Percentiles rank a stretch among this genome's conserved stretches.
phyloP scores from a whole-genome alignment of 2,797 vertebrate genomes.

The Pipistrellus nathusii region DNA sequence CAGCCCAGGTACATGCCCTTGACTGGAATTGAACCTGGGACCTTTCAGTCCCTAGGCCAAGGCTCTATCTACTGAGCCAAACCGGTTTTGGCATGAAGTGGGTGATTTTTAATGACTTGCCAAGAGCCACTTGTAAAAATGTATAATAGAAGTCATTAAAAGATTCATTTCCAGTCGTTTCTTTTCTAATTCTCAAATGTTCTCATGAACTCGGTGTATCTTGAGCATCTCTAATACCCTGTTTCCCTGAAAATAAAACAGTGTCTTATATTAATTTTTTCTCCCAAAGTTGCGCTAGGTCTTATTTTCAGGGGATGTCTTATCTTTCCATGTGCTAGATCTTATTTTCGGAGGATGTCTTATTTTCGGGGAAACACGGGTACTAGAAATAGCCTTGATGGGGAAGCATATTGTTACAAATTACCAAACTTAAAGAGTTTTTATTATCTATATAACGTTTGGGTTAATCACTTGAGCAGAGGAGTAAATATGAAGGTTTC shows the following conservation, averaged over 20 bases:
- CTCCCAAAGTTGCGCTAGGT: too few species aligned
- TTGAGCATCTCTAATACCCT: background rate
- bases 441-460: background rate
- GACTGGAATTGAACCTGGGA: too few species aligned
- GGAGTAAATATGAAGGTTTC: background rate
- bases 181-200: background rate
- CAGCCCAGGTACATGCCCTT: too few species aligned
- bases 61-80: too few species aligned
- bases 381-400: background rate
- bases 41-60: too few species aligned
- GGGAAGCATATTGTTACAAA: background rate
- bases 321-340: too few species aligned
- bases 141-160: background rate
- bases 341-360: too few species aligned
- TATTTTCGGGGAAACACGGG: too few species aligned
- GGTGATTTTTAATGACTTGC: constrained; percentile 25
- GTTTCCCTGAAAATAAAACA: too few species aligned
- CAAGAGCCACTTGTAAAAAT: constrained; percentile 3
- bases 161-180: background rate
- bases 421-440: background rate
- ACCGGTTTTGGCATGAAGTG: background rate
- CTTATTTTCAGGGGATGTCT: too few species aligned
- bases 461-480: background rate
- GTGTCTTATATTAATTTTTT: too few species aligned
- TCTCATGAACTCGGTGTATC: background rate